Conservation (phyloP, 2,113 vertebrate species). For the Marmota flaviventris region DNA sequence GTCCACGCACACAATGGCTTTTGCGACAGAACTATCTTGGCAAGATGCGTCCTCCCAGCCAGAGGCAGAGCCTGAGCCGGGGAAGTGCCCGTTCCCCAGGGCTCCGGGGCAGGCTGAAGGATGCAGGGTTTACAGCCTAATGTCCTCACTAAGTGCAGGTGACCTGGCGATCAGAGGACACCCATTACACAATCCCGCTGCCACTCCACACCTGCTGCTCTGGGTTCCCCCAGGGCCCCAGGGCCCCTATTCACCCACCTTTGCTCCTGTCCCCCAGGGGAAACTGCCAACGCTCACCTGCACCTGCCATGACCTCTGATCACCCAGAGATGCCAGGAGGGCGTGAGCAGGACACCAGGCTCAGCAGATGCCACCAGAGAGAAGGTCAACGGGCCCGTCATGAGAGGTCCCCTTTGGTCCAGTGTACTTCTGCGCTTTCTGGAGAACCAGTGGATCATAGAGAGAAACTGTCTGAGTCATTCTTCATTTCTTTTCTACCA, state of each 20-base stretch:
- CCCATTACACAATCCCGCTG: accelerated
- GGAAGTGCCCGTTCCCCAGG: accelerated
- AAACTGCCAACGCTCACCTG: not conserved
- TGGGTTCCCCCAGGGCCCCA: not conserved
- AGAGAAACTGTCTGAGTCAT: too few relatives aligned
- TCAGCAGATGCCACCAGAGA: not conserved
- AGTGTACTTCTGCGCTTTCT: too few relatives aligned
- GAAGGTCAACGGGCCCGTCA: not conserved
- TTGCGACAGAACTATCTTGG: not conserved
- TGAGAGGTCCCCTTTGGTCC: too few relatives aligned
- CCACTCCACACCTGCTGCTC: not conserved
- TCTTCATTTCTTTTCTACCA: too few relatives aligned
- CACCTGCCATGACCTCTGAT: not conserved
- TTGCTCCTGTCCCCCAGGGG: too few relatives aligned
- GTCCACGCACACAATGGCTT: too few relatives aligned
- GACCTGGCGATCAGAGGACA: not conserved
- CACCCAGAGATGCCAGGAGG: not conserved
- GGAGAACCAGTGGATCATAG: too few relatives aligned
- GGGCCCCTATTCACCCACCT: accelerated
- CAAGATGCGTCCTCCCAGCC: not conserved
- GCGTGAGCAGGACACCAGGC: accelerated
- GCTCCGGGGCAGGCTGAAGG: not conserved
- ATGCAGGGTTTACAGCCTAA: not conserved
- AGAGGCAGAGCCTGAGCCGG: not conserved
- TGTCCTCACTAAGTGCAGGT: not conserved